A percentile compares a stretch with the other conserved stretches of the same genome.
These are phyloP conservation scores for Phalloptychus januarius DNA, from an alignment of 2,797 vertebrate species.

Conservation along the genomic window DNA sequence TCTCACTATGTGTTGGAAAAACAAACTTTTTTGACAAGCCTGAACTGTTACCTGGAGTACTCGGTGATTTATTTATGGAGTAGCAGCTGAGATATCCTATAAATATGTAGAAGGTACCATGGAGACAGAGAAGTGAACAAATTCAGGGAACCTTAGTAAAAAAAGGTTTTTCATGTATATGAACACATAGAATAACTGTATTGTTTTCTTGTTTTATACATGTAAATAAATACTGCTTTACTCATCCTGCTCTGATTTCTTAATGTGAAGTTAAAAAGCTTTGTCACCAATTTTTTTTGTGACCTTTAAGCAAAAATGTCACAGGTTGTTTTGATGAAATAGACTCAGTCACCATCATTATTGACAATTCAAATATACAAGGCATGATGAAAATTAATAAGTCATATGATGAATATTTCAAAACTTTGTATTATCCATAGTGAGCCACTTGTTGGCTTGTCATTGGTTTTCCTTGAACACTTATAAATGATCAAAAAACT, in stretches of 20 bases:
- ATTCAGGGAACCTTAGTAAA: conserved; percentile 17
- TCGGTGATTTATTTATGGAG: neutral
- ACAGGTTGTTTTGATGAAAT: conserved; percentile 13
- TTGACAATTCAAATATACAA: conserved; percentile 8
- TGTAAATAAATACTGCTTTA: conserved; percentile 57
- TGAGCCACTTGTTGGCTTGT: conserved; percentile 27
- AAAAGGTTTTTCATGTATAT: conserved; percentile 23
- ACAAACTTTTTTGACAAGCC: neutral
- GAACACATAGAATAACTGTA: conserved; percentile 31
- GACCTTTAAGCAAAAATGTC: conserved; percentile 10
- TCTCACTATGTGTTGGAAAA: neutral
- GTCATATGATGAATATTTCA: conserved; percentile 33
- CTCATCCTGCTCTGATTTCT: conserved; percentile 2
- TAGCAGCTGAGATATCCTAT: neutral
- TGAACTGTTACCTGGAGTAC: neutral
- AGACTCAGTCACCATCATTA: neutral
- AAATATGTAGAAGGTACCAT: conserved; percentile 43
- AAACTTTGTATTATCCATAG: conserved; percentile 17
- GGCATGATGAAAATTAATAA: neutral
- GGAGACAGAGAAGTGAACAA: conserved; percentile 30
- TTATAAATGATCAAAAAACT: conserved; percentile 37
- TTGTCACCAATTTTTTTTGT: neutral
- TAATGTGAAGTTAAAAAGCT: conserved; percentile 12
- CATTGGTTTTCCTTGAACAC: conserved; percentile 11
- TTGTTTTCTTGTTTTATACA: conserved; percentile 59